Percentiles rank a stretch among this genome's conserved stretches.
Evolutionary conservation across 1,140 invertebrate genomes (phyloP).

Genomic region (Megathymus violae): DNA sequence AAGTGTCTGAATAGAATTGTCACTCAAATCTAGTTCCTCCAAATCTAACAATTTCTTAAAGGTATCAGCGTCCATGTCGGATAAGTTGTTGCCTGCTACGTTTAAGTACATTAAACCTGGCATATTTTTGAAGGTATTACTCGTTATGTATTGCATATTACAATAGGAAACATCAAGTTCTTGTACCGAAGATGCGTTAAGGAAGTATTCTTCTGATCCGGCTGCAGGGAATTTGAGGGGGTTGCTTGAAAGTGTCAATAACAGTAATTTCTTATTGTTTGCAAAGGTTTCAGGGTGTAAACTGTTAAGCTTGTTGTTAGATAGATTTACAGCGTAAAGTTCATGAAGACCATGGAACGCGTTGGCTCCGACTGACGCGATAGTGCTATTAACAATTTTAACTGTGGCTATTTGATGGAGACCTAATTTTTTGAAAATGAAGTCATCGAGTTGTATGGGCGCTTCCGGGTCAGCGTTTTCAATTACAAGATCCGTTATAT

Average conservation of each 20-base stretch:
- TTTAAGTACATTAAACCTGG: slow-evolving; percentile 86
- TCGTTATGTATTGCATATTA: slow-evolving; percentile 85
- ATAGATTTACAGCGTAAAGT: slow-evolving; percentile 87
- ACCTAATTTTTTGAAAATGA: slow-evolving; percentile 84
- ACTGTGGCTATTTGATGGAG: slow-evolving; percentile 84
- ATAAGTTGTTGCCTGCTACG: slow-evolving; percentile 86
- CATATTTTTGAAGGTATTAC: slow-evolving; percentile 85
- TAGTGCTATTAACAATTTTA: slow-evolving; percentile 85
- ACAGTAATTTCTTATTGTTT: slow-evolving; percentile 85
- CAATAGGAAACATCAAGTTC: slow-evolving; percentile 88
- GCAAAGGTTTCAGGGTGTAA: slow-evolving; percentile 88
- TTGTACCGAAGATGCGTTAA: slow-evolving; percentile 86
- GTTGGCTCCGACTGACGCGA: slow-evolving; percentile 81
- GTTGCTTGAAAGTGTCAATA: slow-evolving; percentile 88
- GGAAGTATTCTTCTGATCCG: slow-evolving; percentile 79
- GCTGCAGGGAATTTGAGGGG: slow-evolving; percentile 84
- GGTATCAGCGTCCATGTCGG: slow-evolving; percentile 84
- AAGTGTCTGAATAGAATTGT: slow-evolving; percentile 85
- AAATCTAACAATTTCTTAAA: slow-evolving; percentile 85
- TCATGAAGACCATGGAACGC: slow-evolving; percentile 87
- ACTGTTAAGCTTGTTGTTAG: slow-evolving; percentile 85
- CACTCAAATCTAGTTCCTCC: slow-evolving; percentile 87
- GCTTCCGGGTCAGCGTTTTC: slow-evolving; percentile 83
- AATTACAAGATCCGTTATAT: slow-evolving; percentile 85
- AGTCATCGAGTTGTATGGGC: slow-evolving; percentile 82